Evolutionary conservation across 2,888 invertebrate species (phyloP), one percentile per base, ranked within the genome.

Genomic region (Drosophila anomelani): DNA sequence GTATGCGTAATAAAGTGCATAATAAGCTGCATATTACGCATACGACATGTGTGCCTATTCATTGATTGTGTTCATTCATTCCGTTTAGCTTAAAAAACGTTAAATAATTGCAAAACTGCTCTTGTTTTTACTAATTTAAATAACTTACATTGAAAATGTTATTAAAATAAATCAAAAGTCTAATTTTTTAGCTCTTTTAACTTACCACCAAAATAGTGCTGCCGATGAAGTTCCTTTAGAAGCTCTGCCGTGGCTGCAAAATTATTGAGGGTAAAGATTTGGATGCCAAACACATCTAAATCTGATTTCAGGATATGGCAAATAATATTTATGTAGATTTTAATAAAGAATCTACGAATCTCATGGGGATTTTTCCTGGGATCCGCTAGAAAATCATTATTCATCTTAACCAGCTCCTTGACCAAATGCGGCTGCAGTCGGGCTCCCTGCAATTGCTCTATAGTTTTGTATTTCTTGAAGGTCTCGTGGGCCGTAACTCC

Each of bases 401-500:
- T 20, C 29, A 73, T 55, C 56, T 34, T n/a, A 2, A 26, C 20
- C 1, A 88, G 79, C 13, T 84, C 64, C 0, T 53, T 17, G 7
- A 79, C 44, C n/a, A 73, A 29, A 0, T 78, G 71, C 0, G 36
- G n/a, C 4, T 81, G 54, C 23, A 91, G 47, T 1, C 23, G 26
- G 0, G 89, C 80, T 17, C 81, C 72, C 0, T 90, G 81, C 4
- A 91, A 62, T 9, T 68, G 62, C 13, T 75, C 46, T 32, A 90
- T 79, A 1, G 60, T 23, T n/a, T 59, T 34, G 29, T 90, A 75
- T 7, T 56, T 51, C 0, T 68, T 39, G 20, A 78, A 78, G 49
- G 78, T 80, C 7, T 90, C 80, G 4, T 91, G 91, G 32, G 96
- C 93, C 91, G 96, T 95, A 59, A 98, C 93, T 23, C 98, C 98